Evolutionary conservation across 2,113 vertebrate genomes (phyloP).

Genomic region (Diadophis punctatus): DNA sequence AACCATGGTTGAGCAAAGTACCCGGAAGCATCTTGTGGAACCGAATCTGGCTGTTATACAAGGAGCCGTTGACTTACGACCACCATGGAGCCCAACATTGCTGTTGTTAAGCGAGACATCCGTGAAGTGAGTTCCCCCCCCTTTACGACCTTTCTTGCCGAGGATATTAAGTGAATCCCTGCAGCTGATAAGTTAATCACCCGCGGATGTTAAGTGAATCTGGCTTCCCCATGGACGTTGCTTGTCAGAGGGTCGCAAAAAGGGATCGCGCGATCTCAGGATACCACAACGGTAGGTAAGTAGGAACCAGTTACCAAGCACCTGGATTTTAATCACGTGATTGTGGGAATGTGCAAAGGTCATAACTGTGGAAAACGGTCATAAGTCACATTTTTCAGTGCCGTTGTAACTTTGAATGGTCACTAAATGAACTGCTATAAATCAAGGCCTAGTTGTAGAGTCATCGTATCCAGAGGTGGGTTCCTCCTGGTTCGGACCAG

Average conservation of each 20-base stretch:
- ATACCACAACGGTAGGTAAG: background rate
- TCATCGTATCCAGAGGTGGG: no score
- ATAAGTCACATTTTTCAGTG: background rate
- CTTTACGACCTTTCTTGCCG: background rate
- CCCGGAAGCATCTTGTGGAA: background rate
- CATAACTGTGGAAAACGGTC: background rate
- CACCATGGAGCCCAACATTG: background rate
- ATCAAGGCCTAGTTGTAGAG: rapidly evolving
- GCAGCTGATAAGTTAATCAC: background rate
- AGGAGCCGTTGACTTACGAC: background rate
- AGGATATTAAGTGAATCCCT: background rate
- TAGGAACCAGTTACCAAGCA: background rate
- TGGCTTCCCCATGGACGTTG: background rate
- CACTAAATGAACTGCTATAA: background rate
- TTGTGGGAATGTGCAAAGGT: background rate
- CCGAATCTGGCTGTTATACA: background rate
- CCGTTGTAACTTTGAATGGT: background rate
- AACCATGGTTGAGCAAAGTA: background rate
- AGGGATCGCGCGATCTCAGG: rapidly evolving
- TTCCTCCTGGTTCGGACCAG: no score
- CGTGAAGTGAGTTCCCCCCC: background rate
- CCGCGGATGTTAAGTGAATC: background rate
- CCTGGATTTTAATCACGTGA: background rate
- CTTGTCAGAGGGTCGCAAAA: background rate
- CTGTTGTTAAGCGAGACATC: no score